Percentiles rank a stretch among this genome's conserved stretches.
Conservation (phyloP, 2,888 invertebrate genomes). For the Drosophila parthenogenetica region DNA sequence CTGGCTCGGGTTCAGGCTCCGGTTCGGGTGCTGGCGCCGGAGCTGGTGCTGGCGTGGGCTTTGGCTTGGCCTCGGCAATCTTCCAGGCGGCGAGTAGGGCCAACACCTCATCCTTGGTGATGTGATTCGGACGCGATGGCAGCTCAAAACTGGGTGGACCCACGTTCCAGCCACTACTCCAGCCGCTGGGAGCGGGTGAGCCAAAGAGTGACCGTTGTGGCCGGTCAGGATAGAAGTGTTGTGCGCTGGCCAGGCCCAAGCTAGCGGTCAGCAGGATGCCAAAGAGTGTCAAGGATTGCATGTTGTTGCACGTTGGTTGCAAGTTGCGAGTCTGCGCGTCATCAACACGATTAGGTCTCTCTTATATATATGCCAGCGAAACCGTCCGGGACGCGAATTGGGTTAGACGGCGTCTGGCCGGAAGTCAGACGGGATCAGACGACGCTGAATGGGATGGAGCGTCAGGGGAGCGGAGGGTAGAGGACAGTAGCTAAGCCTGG, state of each 20-base stretch:
- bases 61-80: conserved; percentile 64
- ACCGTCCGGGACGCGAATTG: conserved; percentile 41
- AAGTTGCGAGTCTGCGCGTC: conserved; percentile 55
- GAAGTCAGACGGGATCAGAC: conserved; percentile 18
- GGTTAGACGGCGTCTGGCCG: conserved; percentile 41
- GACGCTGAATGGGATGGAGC: not conserved
- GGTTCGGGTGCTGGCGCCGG: conserved; percentile 79
- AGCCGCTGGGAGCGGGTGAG: conserved; percentile 38
- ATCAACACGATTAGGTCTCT: conserved; percentile 23
- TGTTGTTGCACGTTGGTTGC: conserved; percentile 43
- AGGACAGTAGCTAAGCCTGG: conserved; percentile 42
- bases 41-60: conserved; percentile 75
- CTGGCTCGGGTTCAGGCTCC: conserved; percentile 82
- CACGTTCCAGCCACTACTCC: conserved; percentile 55
- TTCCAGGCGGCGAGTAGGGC: conserved; percentile 79
- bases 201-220: conserved; percentile 68
- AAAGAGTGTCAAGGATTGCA: conserved; percentile 34
- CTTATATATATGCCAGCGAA: conserved; percentile 50
- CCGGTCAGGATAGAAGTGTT: conserved; percentile 44
- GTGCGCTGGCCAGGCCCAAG: conserved; percentile 46
- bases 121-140: conserved; percentile 59
- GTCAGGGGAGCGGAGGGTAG: not conserved
- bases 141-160: conserved; percentile 50
- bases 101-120: conserved; percentile 81
- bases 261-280: conserved; percentile 29